Evolutionary conservation across 2,797 vertebrate genomes (phyloP), one percentile per base, ranked within the genome.

Genomic region (Xyrichtys novacula): DNA sequence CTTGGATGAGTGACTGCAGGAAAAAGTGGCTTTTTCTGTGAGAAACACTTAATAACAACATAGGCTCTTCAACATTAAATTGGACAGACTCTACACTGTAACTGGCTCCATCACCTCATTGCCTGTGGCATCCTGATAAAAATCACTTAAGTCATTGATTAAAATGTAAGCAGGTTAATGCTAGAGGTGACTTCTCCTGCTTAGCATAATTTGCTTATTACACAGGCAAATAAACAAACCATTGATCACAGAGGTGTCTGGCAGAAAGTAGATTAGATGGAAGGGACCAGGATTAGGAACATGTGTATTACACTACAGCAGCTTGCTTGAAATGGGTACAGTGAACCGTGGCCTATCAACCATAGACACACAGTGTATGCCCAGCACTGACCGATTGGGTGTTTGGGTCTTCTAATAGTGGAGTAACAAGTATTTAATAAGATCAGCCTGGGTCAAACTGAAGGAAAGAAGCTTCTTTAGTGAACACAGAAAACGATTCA

Each of bases 71-170:
- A 29, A 80, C 59, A 83, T 74, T 72, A 76, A 74, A 79, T 70
- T 81, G 80, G 65, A 79, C 53, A 83, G 44, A 68, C 67, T 84
- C 65, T 40, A 69, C 65, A 80, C 62, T 54, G 61, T 73, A 75
- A 74, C 74, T 63, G 53, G 54, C 68, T 82, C 75, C 48, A 81
- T 89, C 86, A 85, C 87, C 61, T 73, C 69, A 77, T 69, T 84
- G 87, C 85, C 84, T 83, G 84, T 82, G 84, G 81, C 77, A 69
- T 83, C 60, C 81, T 86, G 85, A 91, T 91, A 86, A 89, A 89
- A 91, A 93, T 87, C 87, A 87, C 87, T 91, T 85, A 88, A 85
- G 91, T 88, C 89, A 93, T 91, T 90, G 90, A 93, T 93, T 92
- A 89, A 89, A 87, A 84, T 76, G 85, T 90, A 89, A 91, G 86